These are phyloP conservation scores for Halisarca cf. caerulea DNA, from an alignment of 37 sponge, comb jelly and placozoan species.

Conservation along the genomic window DNA sequence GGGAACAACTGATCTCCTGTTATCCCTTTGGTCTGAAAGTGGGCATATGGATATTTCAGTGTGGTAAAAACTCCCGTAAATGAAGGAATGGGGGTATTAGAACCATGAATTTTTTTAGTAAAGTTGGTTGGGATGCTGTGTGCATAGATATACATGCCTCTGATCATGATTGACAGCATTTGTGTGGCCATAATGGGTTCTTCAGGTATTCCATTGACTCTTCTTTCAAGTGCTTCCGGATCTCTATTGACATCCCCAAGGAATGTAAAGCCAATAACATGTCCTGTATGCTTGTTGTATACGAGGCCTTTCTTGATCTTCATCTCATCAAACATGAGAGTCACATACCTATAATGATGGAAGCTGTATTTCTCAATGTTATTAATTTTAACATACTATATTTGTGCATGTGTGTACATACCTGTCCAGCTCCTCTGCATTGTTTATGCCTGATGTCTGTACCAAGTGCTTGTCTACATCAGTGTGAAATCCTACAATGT, in stretches of 20 bases:
- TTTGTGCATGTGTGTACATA: too few relatives aligned
- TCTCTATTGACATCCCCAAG: background rate
- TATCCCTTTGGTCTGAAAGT: conserved; percentile 1
- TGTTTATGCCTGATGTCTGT: too few relatives aligned
- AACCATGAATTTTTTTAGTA: too few relatives aligned
- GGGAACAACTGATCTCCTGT: background rate
- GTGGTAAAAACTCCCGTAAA: background rate
- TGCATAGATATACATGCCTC: background rate
- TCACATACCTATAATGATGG: background rate
- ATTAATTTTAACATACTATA: too few relatives aligned
- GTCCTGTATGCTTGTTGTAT: conserved; percentile 29
- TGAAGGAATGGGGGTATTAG: too few relatives aligned
- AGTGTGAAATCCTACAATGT: too few relatives aligned
- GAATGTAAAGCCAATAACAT: background rate
- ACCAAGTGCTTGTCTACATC: too few relatives aligned
- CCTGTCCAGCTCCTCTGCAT: too few relatives aligned
- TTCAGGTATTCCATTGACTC: conserved; percentile 1
- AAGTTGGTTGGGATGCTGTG: background rate
- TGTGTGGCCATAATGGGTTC: background rate
- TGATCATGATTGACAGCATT: conserved; percentile 5
- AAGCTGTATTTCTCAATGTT: too few relatives aligned
- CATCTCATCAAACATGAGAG: conserved; percentile 33
- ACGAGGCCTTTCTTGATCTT: conserved; percentile 28
- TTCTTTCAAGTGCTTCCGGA: background rate
- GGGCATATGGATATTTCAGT: conserved; percentile 14